phyloP scores from a whole-genome alignment of 2,113 vertebrate species.

The Proterorhinus semilunaris region DNA sequence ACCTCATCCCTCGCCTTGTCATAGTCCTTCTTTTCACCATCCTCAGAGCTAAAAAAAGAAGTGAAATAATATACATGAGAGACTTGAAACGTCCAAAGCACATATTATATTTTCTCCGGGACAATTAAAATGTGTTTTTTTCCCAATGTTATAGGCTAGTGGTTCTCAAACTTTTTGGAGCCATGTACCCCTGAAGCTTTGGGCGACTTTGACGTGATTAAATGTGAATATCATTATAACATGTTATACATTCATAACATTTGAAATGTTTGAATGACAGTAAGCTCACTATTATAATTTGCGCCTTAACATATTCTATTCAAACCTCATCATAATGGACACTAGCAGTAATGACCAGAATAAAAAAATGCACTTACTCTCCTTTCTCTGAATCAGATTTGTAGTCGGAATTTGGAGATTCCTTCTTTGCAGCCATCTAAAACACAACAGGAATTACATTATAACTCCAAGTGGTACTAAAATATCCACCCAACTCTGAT shows the following conservation, averaged over 20 bases:
- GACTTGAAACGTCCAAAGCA: not conserved
- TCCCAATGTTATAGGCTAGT: too few relatives aligned
- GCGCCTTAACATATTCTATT: not conserved
- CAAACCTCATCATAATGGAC: not conserved
- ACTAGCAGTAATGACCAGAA: not conserved
- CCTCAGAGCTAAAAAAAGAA: constrained; percentile 79
- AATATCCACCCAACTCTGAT: not conserved
- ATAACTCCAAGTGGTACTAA: not conserved
- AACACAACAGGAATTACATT: constrained; percentile 26
- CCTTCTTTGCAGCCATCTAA: constrained; percentile 83
- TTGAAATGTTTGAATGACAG: not conserved
- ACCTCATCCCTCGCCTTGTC: constrained; percentile 82
- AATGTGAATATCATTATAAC: too few relatives aligned
- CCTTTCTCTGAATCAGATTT: constrained; percentile 89
- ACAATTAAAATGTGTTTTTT: not conserved
- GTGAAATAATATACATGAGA: not conserved
- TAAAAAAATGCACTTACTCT: constrained; percentile 82
- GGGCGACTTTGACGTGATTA: too few relatives aligned
- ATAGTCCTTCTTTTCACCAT: constrained; percentile 91
- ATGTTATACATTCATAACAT: too few relatives aligned
- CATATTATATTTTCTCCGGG: not conserved
- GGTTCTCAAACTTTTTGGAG: too few relatives aligned
- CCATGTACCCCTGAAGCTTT: not conserved
- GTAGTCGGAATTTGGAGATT: constrained; percentile 75
- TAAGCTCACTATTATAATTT: not conserved